phyloP scores from a whole-genome alignment of 2,888 invertebrate species.

The Notodonta ziczac region DNA sequence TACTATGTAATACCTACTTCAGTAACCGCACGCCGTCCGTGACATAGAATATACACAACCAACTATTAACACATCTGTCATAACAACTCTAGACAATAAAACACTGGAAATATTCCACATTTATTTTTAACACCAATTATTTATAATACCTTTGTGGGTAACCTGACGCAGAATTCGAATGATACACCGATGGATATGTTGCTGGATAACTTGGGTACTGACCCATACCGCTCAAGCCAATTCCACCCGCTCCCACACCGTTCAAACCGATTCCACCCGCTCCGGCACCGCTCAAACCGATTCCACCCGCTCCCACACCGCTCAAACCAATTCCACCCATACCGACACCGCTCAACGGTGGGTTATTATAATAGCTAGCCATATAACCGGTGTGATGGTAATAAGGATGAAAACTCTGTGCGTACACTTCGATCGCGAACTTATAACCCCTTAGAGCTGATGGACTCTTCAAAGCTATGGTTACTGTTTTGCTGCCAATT shows the following conservation, averaged over 20 bases:
- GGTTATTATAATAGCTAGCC: neutral
- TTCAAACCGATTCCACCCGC: no score
- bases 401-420: constrained; percentile 44
- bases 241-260: constrained; percentile 10
- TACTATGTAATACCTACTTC: no score
- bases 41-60: neutral
- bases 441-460: constrained; percentile 69
- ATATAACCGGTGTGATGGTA: constrained; percentile 11
- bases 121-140: neutral
- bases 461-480: constrained; percentile 68
- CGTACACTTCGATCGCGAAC: constrained; percentile 69
- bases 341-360: constrained; percentile 12
- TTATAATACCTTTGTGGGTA: neutral
- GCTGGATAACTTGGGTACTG: neutral
- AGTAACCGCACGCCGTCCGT: neutral
- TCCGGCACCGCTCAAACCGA: no score
- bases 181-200: neutral
- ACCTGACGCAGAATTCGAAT: neutral
- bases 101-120: neutral
- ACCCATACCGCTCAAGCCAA: no score
- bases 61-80: neutral
- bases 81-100: neutral
- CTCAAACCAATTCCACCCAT: constrained; percentile 8
- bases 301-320: neutral
- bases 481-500: constrained; percentile 64